phyloP scores from a whole-genome alignment of 2,797 vertebrate species.

The Mycteria americana region DNA sequence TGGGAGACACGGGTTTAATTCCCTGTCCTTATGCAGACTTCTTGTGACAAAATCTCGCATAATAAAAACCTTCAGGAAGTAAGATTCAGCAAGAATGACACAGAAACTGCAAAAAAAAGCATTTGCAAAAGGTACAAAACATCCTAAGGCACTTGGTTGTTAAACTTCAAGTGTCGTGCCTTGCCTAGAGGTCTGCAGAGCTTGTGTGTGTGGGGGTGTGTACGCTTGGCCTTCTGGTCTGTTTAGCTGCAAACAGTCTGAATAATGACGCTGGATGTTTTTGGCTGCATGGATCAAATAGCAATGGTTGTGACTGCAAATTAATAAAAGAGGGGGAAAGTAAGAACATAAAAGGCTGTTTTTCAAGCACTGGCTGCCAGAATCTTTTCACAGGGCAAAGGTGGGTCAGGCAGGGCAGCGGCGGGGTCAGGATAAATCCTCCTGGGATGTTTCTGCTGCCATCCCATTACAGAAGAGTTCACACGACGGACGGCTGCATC shows the following conservation, averaged over 20 bases:
- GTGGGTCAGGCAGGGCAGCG: conserved; percentile 17
- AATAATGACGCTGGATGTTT: conserved; percentile 63
- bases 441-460: background rate
- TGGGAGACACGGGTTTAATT: background rate
- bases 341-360: conserved; percentile 14
- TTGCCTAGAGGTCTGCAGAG: conserved; percentile 69
- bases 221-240: conserved; percentile 58
- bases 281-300: conserved; percentile 42
- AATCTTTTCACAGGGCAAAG: conserved; percentile 20
- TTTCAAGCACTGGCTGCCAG: background rate
- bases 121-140: conserved; percentile 65
- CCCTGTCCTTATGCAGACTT: background rate
- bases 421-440: background rate
- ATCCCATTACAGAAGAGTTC: background rate
- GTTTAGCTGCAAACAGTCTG: conserved; percentile 56
- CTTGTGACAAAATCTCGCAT: background rate
- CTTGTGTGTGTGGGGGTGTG: conserved; percentile 11
- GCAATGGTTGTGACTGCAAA: background rate
- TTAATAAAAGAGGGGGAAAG: background rate
- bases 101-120: background rate
- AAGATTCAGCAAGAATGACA: background rate
- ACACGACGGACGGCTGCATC: background rate
- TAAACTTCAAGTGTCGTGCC: conserved; percentile 69
- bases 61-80: conserved; percentile 21
- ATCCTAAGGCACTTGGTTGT: conserved; percentile 71